Evolutionary conservation across 2,888 invertebrate genomes (phyloP).

Genomic region (Megaustenia siamemsis): DNA sequence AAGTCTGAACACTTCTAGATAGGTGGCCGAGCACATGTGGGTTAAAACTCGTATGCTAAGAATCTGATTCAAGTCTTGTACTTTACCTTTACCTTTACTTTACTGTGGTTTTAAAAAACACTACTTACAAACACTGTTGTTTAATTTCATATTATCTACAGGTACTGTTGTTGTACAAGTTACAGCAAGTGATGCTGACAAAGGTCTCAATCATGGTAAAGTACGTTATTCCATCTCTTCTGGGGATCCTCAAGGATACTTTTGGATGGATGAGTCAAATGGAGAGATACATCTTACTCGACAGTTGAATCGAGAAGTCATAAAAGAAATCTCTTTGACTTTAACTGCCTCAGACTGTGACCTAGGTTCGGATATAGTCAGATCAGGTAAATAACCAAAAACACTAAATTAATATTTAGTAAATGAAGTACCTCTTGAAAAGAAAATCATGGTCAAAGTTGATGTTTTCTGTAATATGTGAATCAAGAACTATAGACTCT

Average conservation of each 20-base stretch:
- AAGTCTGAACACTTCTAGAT: too few relatives aligned
- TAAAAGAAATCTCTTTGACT: slow-evolving; percentile 55
- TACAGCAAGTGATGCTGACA: slow-evolving; percentile 64
- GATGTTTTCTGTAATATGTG: too few relatives aligned
- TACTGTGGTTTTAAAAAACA: too few relatives aligned
- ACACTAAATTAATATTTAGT: too few relatives aligned
- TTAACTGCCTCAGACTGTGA: slow-evolving; percentile 63
- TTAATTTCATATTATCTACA: background rate
- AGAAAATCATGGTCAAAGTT: too few relatives aligned
- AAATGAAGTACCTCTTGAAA: too few relatives aligned
- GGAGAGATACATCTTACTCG: slow-evolving; percentile 52
- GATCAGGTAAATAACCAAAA: slow-evolving; percentile 36
- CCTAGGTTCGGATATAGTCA: slow-evolving; percentile 56
- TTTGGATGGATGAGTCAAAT: slow-evolving; percentile 55
- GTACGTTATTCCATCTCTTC: slow-evolving; percentile 60
- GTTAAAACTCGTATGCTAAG: too few relatives aligned
- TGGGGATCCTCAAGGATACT: slow-evolving; percentile 52
- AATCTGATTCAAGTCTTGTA: too few relatives aligned
- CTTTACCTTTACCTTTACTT: too few relatives aligned
- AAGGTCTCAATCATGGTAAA: slow-evolving; percentile 62
- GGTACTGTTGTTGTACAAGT: slow-evolving; percentile 61
- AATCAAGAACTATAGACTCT: too few relatives aligned
- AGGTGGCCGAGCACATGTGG: too few relatives aligned
- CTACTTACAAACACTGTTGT: too few relatives aligned
- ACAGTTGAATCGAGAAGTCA: slow-evolving; percentile 59